A percentile compares a stretch with the other conserved stretches of the same genome.
Conservation (phyloP, 92 coral and sea anemone species). For the Porites rus region DNA sequence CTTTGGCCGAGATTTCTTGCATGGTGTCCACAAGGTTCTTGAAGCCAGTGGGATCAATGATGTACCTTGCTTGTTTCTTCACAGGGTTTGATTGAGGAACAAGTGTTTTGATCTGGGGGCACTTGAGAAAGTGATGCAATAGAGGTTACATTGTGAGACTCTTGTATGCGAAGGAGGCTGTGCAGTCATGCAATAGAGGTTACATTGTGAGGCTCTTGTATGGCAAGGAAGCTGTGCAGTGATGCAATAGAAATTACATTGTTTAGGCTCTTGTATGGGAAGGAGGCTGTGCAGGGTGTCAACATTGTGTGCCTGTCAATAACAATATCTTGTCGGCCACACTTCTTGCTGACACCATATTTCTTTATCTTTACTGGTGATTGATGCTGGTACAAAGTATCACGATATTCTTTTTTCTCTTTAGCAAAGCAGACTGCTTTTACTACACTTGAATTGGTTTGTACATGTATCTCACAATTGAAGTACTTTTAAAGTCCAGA, state of each 20-base stretch:
- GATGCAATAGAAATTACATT: slow-evolving; percentile 13
- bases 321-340: background rate
- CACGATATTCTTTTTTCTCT: slow-evolving; percentile 16
- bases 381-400: slow-evolving; percentile 19
- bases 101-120: slow-evolving; percentile 34
- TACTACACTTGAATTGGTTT: slow-evolving; percentile 22
- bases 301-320: background rate
- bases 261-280: slow-evolving; percentile 22
- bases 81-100: background rate
- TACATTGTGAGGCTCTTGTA: slow-evolving; percentile 28
- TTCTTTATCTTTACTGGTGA: slow-evolving; percentile 22
- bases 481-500: slow-evolving; percentile 6
- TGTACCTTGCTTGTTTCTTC: too few species aligned
- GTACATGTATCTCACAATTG: slow-evolving; percentile 7
- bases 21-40: too few species aligned
- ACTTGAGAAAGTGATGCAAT: slow-evolving; percentile 27
- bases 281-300: slow-evolving; percentile 12
- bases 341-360: slow-evolving; percentile 14
- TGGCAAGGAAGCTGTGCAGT: slow-evolving; percentile 18
- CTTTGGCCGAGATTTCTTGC: too few species aligned
- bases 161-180: slow-evolving; percentile 14
- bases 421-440: slow-evolving; percentile 20
- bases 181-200: too few species aligned
- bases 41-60: too few species aligned
- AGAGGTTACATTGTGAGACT: slow-evolving; percentile 13